Base-by-base conservation (phyloP, 2,113 vertebrate genomes). In the Osmerus eperlanus region DNA sequence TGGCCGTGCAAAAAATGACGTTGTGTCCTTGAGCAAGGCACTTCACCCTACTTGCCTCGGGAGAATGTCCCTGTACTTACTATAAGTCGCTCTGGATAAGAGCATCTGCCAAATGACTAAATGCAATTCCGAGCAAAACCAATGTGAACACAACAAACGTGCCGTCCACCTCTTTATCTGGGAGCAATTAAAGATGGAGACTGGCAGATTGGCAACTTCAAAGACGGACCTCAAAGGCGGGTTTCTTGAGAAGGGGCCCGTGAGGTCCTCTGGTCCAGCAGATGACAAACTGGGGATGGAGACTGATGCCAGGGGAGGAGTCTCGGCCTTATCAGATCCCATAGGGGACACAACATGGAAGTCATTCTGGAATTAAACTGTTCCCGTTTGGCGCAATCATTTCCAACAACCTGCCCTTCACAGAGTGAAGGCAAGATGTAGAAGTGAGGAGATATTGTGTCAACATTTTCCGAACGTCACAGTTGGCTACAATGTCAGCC, bases 131-230 rank as follows among this genome's bases (percentile, higher is more conserved):
- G 7, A 47, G 7, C 8, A 1, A 47, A 47, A 47, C 41, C 41
- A 47, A 77, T 83, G 72, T 83, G 73, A 77, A 11, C 41, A 47
- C 41, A 47, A 11, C 41, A 47, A 47, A 9, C 41, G 5, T 85
- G 67, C 78, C 74, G 75, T 87, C 85, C 81, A 79, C 73, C 70
- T 80, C 81, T 89, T 88, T 91, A 87, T 88, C 79, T 85, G 87
- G 87, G 88, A 90, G 82, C 88, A 89, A 92, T 90, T 90, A 88
- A 86, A 86, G 79, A 78, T 84, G 79, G 84, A 90, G 86, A 78
- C 77, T 79, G 75, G 80, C 69, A 78, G 83, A 82, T 74, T 73
- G 75, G 76, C 4, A 79, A 84, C 87, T 86, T 91, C 84, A 90
- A 91, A 89, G 85, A 65, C 73, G 80, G 73, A 78, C 75, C 83